Conservation (phyloP, 2,888 invertebrate genomes). For the Entomobrya multifasciata region DNA sequence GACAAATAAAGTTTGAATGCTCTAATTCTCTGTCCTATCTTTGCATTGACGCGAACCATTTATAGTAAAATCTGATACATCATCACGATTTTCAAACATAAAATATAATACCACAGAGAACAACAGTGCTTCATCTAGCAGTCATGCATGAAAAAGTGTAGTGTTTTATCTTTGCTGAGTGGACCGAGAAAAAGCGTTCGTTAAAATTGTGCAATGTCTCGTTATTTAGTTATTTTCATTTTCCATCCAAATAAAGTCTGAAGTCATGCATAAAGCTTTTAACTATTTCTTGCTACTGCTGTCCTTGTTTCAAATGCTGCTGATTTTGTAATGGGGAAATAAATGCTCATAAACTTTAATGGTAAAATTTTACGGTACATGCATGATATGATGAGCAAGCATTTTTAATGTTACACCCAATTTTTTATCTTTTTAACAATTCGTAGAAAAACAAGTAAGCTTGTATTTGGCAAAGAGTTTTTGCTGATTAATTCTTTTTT, state of each 20-base stretch:
- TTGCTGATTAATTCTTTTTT: too few relatives aligned
- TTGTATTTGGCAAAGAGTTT: too few relatives aligned
- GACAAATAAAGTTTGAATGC: too few relatives aligned
- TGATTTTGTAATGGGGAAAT: slow-evolving; percentile 21
- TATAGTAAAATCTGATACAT: too few relatives aligned
- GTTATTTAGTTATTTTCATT: too few relatives aligned
- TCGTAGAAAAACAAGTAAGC: too few relatives aligned
- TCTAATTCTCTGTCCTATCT: too few relatives aligned
- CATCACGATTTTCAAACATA: too few relatives aligned
- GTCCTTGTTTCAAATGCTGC: not conserved
- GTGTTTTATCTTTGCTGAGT: not conserved
- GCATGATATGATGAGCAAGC: slow-evolving; percentile 15
- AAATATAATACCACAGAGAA: not conserved
- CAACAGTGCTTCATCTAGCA: not conserved
- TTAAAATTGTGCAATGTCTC: slow-evolving; percentile 60
- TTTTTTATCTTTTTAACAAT: too few relatives aligned
- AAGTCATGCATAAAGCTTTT: not conserved
- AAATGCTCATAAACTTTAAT: too few relatives aligned
- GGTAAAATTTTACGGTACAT: not conserved
- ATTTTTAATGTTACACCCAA: slow-evolving; percentile 4
- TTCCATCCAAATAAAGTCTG: not conserved
- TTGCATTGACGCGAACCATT: too few relatives aligned
- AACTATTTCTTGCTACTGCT: not conserved
- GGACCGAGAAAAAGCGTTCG: slow-evolving; percentile 35
- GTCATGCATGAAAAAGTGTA: slow-evolving; percentile 32